These are phyloP conservation scores for Listronotus bonariensis DNA, from an alignment of 1,140 invertebrate species.

Conservation along the genomic window DNA sequence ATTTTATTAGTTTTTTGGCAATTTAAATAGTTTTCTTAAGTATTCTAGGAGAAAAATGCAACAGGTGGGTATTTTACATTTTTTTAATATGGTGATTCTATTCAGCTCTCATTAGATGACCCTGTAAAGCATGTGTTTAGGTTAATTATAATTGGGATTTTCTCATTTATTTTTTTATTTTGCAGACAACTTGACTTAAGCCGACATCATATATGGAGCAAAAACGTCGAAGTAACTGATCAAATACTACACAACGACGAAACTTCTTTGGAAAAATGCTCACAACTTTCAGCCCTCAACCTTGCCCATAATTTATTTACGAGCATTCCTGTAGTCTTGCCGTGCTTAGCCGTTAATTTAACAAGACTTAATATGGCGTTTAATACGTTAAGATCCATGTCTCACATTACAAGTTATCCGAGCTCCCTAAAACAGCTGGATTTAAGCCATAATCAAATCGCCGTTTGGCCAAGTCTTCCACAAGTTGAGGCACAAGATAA, in stretches of 20 bases:
- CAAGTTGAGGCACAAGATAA: slow-evolving; percentile 68
- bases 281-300: slow-evolving; percentile 75
- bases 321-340: slow-evolving; percentile 81
- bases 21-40: no score
- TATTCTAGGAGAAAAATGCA: no score
- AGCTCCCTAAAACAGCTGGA: slow-evolving; percentile 87
- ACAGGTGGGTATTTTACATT: no score
- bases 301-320: slow-evolving; percentile 90
- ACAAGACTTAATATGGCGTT: slow-evolving; percentile 89
- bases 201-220: slow-evolving; percentile 76
- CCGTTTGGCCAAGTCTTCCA: slow-evolving; percentile 82
- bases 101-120: no score
- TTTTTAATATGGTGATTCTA: no score
- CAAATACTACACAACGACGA: slow-evolving; percentile 63
- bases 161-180: no score
- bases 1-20: no score
- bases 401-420: slow-evolving; percentile 89
- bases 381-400: slow-evolving; percentile 84
- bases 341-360: slow-evolving; percentile 85
- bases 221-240: slow-evolving; percentile 71
- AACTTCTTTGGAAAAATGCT: slow-evolving; percentile 58
- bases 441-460: slow-evolving; percentile 90
- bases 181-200: slow-evolving; percentile 60
- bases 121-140: no score
- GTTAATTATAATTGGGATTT: no score